Evolutionary conservation across 2,888 invertebrate species (phyloP), one percentile per base, ranked within the genome.

Genomic region (Ectemnius continuus): DNA sequence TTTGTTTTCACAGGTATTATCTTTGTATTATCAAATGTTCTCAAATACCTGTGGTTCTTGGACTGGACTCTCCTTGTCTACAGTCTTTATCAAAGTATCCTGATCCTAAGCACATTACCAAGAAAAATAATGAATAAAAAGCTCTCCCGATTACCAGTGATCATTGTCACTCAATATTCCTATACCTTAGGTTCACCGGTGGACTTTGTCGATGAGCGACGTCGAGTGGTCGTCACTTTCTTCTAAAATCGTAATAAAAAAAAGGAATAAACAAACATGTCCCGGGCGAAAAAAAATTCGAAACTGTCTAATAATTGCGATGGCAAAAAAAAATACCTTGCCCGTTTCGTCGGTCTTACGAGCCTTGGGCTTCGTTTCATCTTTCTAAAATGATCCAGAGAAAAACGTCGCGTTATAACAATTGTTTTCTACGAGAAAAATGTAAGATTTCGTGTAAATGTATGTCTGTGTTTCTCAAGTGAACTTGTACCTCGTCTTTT

Each of bases 171-270:
- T 62, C 60, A n/a, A 62, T 26, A 67, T 61, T 48, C 73, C 28
- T 78, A 70, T 81, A 81, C 80, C 80, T 81, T 74, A 48, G 76
- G 70, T 13, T 63, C 67, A 0, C 81, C 78, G 4, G 67, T 62
- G 16, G 79, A 71, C n/a, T 77, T 79, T 63, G 79, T 67, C 28
- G 81, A 81, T 60, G 76, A 73, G 8, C 61, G 79, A 77, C 79
- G 81, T 66, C 79, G 76, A 28, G 67, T 64, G 14, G 62, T 28
- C 26, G 70, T 45, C 60, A 48, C 69, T 58, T 72, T 81, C 46
- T 74, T 82, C 76, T 83, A 83, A 73, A 82, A 70, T 60, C 18
- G 52, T 4, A 67, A 45, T 62, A 36, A 61, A 56, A 70, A n/a
- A 23, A 20, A 26, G 59, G 59, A 57, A 45, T 67, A 64, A 69